Percentiles rank a stretch among this genome's conserved stretches.
Evolutionary conservation across 2,113 vertebrate genomes (phyloP).

Genomic region (Psittacara wagleri): DNA sequence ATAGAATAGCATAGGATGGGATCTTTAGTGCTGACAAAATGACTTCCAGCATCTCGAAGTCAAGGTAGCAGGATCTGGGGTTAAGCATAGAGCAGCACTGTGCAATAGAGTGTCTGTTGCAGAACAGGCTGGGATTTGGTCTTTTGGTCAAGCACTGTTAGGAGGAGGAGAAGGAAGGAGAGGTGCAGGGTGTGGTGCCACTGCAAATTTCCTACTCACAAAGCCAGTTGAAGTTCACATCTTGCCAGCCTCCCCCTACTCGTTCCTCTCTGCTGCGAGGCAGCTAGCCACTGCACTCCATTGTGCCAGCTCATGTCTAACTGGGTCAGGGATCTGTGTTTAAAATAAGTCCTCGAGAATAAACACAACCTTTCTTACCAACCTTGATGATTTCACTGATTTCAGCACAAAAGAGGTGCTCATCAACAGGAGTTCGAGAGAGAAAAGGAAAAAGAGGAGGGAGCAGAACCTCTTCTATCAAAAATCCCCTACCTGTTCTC

Average conservation of each 20-base stretch:
- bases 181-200: background rate
- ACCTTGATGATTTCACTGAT: background rate
- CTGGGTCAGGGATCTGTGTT: background rate
- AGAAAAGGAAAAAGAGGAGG: background rate
- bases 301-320: background rate
- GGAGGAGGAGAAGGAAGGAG: background rate
- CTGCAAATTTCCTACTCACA: background rate
- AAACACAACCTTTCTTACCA: background rate
- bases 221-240: background rate
- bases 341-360: background rate
- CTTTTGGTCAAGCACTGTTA: background rate
- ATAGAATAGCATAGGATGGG: background rate
- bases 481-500: background rate
- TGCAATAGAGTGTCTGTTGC: background rate
- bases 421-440: background rate
- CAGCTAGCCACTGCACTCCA: background rate
- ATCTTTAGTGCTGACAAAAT: fast-evolving
- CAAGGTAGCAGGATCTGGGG: fast-evolving
- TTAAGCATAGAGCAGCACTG: background rate
- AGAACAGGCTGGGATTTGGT: background rate
- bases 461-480: background rate
- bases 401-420: background rate
- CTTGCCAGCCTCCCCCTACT: background rate
- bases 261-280: background rate
- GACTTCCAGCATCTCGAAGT: background rate